Evolutionary conservation across 2,888 invertebrate genomes (phyloP).

Genomic region (Meteorus colon): DNA sequence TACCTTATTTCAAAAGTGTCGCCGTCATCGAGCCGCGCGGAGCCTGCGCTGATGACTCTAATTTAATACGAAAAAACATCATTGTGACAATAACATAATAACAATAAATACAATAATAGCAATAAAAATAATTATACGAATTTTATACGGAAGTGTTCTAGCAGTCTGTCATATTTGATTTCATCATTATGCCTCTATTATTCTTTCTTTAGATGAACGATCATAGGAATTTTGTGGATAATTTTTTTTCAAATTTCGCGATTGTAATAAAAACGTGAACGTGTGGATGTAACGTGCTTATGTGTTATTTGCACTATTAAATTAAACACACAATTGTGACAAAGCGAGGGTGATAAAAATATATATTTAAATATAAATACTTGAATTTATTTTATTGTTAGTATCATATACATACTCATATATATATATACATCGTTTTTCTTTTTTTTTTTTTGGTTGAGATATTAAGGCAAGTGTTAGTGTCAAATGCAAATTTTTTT

Average conservation of each 20-base stretch:
- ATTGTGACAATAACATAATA: not conserved
- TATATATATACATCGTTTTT: not conserved
- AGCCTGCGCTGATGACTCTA: slow-evolving; percentile 55
- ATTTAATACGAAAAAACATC: slow-evolving; percentile 52
- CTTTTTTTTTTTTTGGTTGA: not conserved
- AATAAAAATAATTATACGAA: slow-evolving; percentile 1
- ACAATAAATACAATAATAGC: not conserved
- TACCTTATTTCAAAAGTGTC: slow-evolving; percentile 41
- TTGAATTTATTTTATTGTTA: not conserved
- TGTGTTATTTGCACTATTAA: not conserved
- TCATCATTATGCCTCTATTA: not conserved
- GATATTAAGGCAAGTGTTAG: not conserved
- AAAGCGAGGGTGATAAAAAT: not conserved
- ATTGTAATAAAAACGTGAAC: not conserved
- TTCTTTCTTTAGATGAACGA: not conserved
- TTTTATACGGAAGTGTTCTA: no score
- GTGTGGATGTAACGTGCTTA: not conserved
- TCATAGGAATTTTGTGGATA: slow-evolving; percentile 6
- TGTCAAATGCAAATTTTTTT: not conserved
- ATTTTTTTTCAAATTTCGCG: slow-evolving; percentile 1
- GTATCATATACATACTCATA: not conserved
- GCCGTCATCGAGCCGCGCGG: slow-evolving; percentile 19
- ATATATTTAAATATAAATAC: not conserved
- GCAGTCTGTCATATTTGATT: no score
- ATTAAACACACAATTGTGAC: not conserved